phyloP scores from a whole-genome alignment of 2,113 vertebrate genomes.

The Pollachius pollachius region DNA sequence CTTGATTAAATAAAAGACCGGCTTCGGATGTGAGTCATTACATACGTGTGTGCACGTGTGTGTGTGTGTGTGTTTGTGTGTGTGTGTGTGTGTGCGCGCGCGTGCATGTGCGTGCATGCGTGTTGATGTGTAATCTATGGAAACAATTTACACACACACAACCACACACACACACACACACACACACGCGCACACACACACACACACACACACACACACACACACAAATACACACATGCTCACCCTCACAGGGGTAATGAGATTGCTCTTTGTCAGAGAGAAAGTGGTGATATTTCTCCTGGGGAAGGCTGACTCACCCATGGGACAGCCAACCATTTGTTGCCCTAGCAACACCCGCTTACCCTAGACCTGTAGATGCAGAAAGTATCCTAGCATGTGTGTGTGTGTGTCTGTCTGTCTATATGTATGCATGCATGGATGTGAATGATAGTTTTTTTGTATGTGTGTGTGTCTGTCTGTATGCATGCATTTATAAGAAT shows the following conservation, averaged over 20 bases:
- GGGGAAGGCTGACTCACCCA: constrained; percentile 52
- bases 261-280: constrained; percentile 44
- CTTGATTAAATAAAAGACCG: no score
- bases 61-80: constrained; percentile 26
- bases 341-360: constrained; percentile 58
- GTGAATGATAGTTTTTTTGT: constrained; percentile 1
- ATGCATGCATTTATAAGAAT: background rate
- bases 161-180: background rate
- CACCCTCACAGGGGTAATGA: constrained; percentile 27
- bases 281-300: constrained; percentile 55
- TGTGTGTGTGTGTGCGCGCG: constrained; percentile 21
- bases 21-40: background rate
- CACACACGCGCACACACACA: background rate
- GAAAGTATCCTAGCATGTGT: background rate
- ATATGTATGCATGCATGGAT: background rate
- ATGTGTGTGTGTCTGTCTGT: background rate
- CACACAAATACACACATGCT: constrained; percentile 10
- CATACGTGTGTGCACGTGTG: constrained; percentile 34
- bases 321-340: constrained; percentile 53
- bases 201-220: constrained; percentile 5
- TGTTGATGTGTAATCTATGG: constrained; percentile 35
- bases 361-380: constrained; percentile 26
- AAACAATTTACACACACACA: background rate
- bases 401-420: constrained; percentile 4
- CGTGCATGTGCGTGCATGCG: constrained; percentile 87